Evolutionary conservation across 1,140 invertebrate genomes (phyloP), one percentile per base, ranked within the genome.

Genomic region (Cotesia vestalis): DNA sequence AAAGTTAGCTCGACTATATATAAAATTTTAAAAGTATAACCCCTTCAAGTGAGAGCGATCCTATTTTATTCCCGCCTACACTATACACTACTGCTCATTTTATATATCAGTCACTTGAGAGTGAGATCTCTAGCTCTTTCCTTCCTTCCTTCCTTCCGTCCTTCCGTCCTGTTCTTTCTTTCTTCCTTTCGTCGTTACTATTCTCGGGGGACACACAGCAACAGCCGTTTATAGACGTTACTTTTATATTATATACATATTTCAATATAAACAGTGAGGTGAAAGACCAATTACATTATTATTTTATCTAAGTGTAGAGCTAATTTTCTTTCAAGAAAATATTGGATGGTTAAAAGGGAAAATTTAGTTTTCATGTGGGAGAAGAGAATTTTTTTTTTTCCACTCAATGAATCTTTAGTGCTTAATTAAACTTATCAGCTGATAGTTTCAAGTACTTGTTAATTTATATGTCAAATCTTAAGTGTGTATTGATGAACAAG

Each of bases 181-280:
- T 40, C 53, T 55, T 35, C 60, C 14, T 17, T 46, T 14, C 34
- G 51, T 35, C 11, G 67, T 73, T 66, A 62, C 52, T 73, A 76
- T 79, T 80, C 80, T 80, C 80, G 77, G 79, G 80, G 3, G 40
- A 46, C 6, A 27, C 6, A 40, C 11, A 46, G 14, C 14, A 55
- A 55, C 17, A 55, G 17, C 9, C 53, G 12, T 55, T 55, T n/a
- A 55, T 55, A n/a, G 17, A n/a, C 12, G 53, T 81, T 80, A 78
- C 79, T 61, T 34, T 61, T 12, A 61, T 61, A 35, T 11, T 4
- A n/a, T 27, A 35, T 27, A 27, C 27, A 27, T n/a, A n/a, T 55
- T 55, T 55, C 2, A 20, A 61, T 27, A 61, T 35, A n/a, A 6
- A 40, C 4, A 40, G 11, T 27, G 34, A 20, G 34, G 62, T 38